Evolutionary conservation across 2,113 vertebrate genomes (phyloP), one percentile per base, ranked within the genome.

Genomic region (Scolopax mira): DNA sequence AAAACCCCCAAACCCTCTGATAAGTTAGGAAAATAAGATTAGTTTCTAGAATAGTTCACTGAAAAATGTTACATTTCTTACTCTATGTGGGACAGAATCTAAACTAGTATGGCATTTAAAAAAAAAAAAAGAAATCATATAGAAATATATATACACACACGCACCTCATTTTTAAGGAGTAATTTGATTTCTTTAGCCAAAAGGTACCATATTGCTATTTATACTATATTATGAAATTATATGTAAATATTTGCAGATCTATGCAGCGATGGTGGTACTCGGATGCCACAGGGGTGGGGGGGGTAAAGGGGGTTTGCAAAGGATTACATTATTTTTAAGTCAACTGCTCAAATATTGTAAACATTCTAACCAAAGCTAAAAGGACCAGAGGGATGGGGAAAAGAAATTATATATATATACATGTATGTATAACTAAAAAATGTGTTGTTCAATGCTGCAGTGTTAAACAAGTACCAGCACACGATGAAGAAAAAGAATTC

Each of bases 331-430:
- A 90, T 85, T 97, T 87, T 97, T 90, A 97, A 97, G 94, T 52
- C 88, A 94, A 91, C 91, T 86, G 79, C 60, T 90, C 67, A 93
- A 93, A 93, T 83, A 85, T 85, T 90, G 73, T 89, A 79, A 95
- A 93, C 85, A 33, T 94, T 90, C 84, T 89, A 97, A 97, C 94
- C 96, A 92, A 97, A 98, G 96, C 93, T 93, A 90, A 85, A 89
- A 96, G 82, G 73, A 75, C 65, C 93, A 84, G 70, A 93, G 61
- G 89, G 75, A 93, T 49, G 51, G 52, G 52, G 9, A 17, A 54
- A 30, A 54, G 30, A 54, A 30, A 30, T 54, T 71, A 23, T 30
- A 37, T 85, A 88, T 94, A 90, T n/a, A 92, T 24, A 93, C 55
- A 90, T 65, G 81, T 96, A 92, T 48, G 85, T 97, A 51, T 77